phyloP scores from a whole-genome alignment of 2,888 invertebrate genomes.

The Campaea margaritaria region DNA sequence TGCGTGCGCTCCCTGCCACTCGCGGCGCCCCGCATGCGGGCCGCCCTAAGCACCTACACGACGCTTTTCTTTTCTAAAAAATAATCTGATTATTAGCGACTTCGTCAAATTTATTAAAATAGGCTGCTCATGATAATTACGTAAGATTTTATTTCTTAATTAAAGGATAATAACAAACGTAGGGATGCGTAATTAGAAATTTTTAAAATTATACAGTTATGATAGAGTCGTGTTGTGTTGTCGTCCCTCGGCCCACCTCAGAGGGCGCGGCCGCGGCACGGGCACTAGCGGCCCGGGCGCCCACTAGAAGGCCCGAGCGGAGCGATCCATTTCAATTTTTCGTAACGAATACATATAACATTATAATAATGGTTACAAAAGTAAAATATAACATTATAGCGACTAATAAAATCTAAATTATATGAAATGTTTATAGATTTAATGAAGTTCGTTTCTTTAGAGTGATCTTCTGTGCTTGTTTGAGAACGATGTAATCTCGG shows the following conservation, averaged over 20 bases:
- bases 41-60: conserved; percentile 50
- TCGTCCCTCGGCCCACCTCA: conserved; percentile 63
- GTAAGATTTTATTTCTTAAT: conserved; percentile 85
- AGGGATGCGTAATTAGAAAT: conserved; percentile 85
- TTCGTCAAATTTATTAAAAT: conserved; percentile 84
- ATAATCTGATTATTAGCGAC: conserved; percentile 81
- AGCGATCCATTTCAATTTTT: conserved; percentile 75
- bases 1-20: conserved; percentile 31
- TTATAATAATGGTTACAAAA: conserved; percentile 85
- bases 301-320: conserved; percentile 58
- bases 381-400: conserved; percentile 85
- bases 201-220: conserved; percentile 86
- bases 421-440: conserved; percentile 86
- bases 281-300: conserved; percentile 25
- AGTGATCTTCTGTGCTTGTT: conserved; percentile 81
- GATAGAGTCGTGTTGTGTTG: conserved; percentile 79
- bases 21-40: conserved; percentile 25
- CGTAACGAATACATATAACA: conserved; percentile 85
- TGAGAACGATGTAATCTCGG: conserved; percentile 72
- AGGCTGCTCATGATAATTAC: conserved; percentile 84
- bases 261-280: conserved; percentile 40
- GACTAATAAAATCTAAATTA: conserved; percentile 84
- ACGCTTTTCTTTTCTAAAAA: conserved; percentile 79
- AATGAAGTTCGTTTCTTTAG: conserved; percentile 82
- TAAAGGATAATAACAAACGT: conserved; percentile 85